Evolutionary conservation across 2,797 vertebrate genomes (phyloP), one percentile per base, ranked within the genome.

Genomic region (Epinephelus malabaricus): DNA sequence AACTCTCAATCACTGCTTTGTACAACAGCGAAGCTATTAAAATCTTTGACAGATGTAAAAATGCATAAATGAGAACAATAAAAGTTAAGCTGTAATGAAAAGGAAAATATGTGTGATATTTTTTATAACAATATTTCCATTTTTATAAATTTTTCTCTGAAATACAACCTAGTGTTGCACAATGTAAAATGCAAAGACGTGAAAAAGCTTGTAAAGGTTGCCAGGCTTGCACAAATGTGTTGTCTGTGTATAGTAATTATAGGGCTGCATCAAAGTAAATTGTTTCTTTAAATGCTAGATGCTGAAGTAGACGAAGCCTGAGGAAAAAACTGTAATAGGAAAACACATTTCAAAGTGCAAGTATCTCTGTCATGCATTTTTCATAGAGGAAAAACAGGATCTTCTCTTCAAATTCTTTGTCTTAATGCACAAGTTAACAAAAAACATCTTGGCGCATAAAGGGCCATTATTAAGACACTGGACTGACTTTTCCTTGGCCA

Each of bases 231-330:
- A 34, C 5, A 59, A 49, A 74, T 75, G 27, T 38, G 53, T 49
- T 63, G 25, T 53, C 69, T 64, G 49, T 14, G 13, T 49, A 5
- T 54, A 18, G 47, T 46, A 58, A 79, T 69, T 63, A 64, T 50
- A 63, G 5, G 27, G 38, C 27, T 30, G 1, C 0, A 21, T 70
- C 19, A 63, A 61, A 50, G 51, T n/a, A 30, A 18, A 25, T 43
- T 6, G 40, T 46, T 62, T 46, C 19, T 60, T 19, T 60, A 34
- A 61, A 58, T 65, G 53, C 27, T 46, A 9, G 56, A 50, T 0
- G 4, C 6, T 49, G 15, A 61, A 69, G 10, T 55, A n/a, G 49
- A 49, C 23, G 30, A 6, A 45, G 34, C 1, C 34, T 47, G 14
- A 30, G 47, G 13, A 49, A 54, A 17, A 61, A 61, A 64, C 46